Evolutionary conservation across 2,113 vertebrate species (phyloP), one percentile per base, ranked within the genome.

Genomic region (Gallinago paraguaiae): DNA sequence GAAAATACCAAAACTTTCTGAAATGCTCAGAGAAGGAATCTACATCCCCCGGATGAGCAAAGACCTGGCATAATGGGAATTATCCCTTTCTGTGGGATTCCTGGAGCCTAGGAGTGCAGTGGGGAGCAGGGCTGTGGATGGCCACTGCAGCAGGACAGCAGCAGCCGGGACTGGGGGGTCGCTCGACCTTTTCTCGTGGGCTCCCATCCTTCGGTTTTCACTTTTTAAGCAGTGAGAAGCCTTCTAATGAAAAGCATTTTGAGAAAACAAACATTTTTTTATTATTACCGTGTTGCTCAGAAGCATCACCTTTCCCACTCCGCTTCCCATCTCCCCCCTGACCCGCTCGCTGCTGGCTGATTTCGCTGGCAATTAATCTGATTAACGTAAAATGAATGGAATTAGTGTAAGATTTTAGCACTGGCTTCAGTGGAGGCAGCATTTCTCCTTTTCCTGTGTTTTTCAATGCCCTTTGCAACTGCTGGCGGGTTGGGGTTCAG

Each of bases 151-250:
- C 59, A 23, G 70, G 37, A 23, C 20, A 4, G 13, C 46, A 17
- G 45, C 12, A 5, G 17, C 3, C 3, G 5, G 8, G 31, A 0
- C 0, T 19, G 48, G 3, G 76, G 25, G 4, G 27, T 74, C 69
- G 3, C 8, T 3, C 46, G 45, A 3, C 43, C 12, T 17, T 11
- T 82, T 33, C 39, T 9, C 31, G 4, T 4, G 24, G 11, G 7
- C 74, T 74, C 56, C 9, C 12, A 20, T 5, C 25, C 46, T 64
- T 20, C 10, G 23, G 4, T 31, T 80, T 77, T 14, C 65, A 13
- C 5, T 61, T 30, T 33, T 19, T 6, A 31, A 60, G 74, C 28
- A 31, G 24, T 2, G 25, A 31, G 56, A 48, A 74, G 10, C 43
- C n/a, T 60, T 22, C 13, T 16, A 13, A 18, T 27, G 35, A 7